Base-by-base conservation (phyloP, 2,113 vertebrate species). In the Neolamprologus toae region DNA sequence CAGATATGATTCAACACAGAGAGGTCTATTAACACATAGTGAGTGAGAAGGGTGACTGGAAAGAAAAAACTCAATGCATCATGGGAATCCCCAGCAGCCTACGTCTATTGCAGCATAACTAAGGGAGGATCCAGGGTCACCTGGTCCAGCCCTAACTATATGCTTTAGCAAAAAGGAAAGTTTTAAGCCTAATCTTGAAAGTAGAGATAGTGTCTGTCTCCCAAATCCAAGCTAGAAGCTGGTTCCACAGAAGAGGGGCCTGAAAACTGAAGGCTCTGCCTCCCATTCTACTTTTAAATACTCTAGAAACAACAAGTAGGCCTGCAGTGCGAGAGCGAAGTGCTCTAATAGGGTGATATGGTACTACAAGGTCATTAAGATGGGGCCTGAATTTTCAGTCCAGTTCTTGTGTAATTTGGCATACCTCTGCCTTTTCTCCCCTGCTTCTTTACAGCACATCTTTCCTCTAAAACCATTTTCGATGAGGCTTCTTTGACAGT, bases 1-100 rank as follows among this genome's bases (percentile, higher is more conserved):
- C 47, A 51, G 0, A 3, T 51, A 51, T n/a, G 0, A 51, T 51
- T n/a, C 19, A 51, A 10, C 5, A 17, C 0, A 51, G 19, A 53
- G 49, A 53, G 0, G 19, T 53, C 19, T 53, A 1, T 53, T 53
- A 53, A 53, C 0, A 0, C 3, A 1, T 51, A 10, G 19, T 51
- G 9, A 51, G 19, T 10, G 49, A 51, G 1, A 51, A 51, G 0
- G 19, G 49, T 10, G 49, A 53, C 49, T 53, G 19, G 49, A n/a
- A n/a, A 53, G 49, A 19, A 51, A 51, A 51, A n/a, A n/a, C 49
- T n/a, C 17, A 51, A 51, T 9, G 49, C 3, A 53, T 53, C 49
- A 53, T 53, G 19, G 19, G 19, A 53, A 53, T 51, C 19, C 19
- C 49, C 9, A 5, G 49, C 9, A 51, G 49, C 19, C 19, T 51